Percentiles rank a stretch among this genome's conserved stretches.
These are phyloP conservation scores for Montipora efflorescens DNA, from an alignment of 64 coral and sea anemone genomes.

Conservation along the genomic window DNA sequence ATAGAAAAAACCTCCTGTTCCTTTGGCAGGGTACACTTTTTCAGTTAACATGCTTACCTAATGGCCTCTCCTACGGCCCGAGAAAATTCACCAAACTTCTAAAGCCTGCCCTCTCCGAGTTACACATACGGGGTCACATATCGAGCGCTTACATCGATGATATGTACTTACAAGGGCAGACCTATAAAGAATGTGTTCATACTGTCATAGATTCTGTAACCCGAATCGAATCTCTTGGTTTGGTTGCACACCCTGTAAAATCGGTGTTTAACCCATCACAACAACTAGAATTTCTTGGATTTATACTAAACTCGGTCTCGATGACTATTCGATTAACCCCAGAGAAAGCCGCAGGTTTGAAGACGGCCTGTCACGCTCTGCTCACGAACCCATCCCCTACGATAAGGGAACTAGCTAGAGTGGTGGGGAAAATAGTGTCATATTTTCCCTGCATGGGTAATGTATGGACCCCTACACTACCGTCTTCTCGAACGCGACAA, in stretches of 20 bases:
- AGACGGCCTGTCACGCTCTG: not conserved
- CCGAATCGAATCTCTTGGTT: not conserved
- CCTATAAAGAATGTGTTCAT: conserved; percentile 19
- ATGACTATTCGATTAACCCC: not conserved
- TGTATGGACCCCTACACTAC: too few relatives aligned
- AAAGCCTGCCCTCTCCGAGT: conserved; percentile 19
- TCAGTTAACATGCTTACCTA: not conserved
- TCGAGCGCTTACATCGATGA: conserved; percentile 46
- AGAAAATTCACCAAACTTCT: conserved; percentile 54
- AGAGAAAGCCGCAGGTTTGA: not conserved
- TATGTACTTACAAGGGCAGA: conserved; percentile 37
- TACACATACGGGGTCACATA: conserved; percentile 12
- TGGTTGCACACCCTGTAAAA: too few relatives aligned
- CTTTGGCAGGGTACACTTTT: not conserved
- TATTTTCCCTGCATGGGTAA: too few relatives aligned
- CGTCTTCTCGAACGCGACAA: not conserved
- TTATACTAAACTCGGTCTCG: not conserved
- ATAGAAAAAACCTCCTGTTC: not conserved
- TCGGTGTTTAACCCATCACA: too few relatives aligned
- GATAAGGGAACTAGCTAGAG: too few relatives aligned
- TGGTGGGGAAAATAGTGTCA: too few relatives aligned
- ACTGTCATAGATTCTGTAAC: conserved; percentile 28
- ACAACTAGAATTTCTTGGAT: not conserved
- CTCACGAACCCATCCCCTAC: not conserved
- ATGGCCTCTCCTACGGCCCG: not conserved